Conservation (phyloP, 2,113 vertebrate genomes). For the Apus apus region DNA sequence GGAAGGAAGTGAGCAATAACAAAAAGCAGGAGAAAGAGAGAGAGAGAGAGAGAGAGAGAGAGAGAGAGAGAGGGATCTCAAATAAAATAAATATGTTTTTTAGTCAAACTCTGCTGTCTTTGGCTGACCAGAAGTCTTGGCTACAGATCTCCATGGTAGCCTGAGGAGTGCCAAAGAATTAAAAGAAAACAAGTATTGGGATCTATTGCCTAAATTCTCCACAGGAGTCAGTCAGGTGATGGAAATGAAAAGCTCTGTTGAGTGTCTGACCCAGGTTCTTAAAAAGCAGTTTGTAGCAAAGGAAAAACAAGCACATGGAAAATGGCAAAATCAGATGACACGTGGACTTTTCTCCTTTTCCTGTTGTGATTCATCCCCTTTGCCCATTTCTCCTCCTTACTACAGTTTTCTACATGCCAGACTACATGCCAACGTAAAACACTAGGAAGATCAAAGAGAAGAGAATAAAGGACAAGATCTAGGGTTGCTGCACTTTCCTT, state of each 20-base stretch:
- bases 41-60: not conserved
- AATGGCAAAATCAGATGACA: not conserved
- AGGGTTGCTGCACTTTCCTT: not conserved
- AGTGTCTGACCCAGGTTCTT: conserved; percentile 22
- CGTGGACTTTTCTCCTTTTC: not conserved
- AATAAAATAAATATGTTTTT: not conserved
- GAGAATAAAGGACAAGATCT: not conserved
- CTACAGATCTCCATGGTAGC: conserved; percentile 21
- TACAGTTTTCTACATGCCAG: not conserved
- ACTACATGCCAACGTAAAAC: too few relatives aligned
- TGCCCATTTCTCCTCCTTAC: not conserved
- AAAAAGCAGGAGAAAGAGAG: not conserved
- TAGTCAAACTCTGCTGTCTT: conserved; percentile 52
- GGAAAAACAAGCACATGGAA: conserved; percentile 32
- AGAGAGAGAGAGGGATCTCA: not conserved
- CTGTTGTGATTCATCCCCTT: not conserved
- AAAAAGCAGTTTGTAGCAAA: not conserved
- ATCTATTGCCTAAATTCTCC: conserved; percentile 44
- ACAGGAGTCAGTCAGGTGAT: conserved; percentile 52
- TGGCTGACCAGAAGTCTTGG: conserved; percentile 15
- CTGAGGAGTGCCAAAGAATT: conserved; percentile 34
- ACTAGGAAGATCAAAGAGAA: not conserved
- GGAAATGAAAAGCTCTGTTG: conserved; percentile 43
- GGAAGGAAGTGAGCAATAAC: conserved; percentile 14
- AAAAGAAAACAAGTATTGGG: conserved; percentile 52